Evolutionary conservation across 2,888 invertebrate species (phyloP), one percentile per base, ranked within the genome.

Genomic region (Resseliella maxima): DNA sequence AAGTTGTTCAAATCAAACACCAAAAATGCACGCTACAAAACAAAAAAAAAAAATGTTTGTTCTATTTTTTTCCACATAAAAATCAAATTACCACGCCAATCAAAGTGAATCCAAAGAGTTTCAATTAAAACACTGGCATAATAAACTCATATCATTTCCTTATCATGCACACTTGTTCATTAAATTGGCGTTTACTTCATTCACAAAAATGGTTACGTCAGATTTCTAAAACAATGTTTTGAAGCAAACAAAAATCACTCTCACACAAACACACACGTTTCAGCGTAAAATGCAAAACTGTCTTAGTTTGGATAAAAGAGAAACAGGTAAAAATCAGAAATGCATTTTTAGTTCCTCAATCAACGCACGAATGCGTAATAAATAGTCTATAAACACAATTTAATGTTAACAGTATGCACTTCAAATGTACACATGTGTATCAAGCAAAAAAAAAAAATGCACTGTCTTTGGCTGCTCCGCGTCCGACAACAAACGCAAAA

Each of bases 321-420:
- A 5, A 59, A 24, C 35, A 72, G 72, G 72, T 72, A 72, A 72
- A 72, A 72, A 59, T 59, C 59, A 24, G 24, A 24, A 18, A n/a
- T n/a, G n/a, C n/a, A n/a, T 50, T 72, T 27, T 72, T 15, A 72
- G 72, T 72, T 72, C 72, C 72, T 72, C 72, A 72, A 72, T 72
- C 72, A 72, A 72, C 31, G 72, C 72, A 72, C 72, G 59, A 59
- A 59, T 59, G 59, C 59, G 72, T 72, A 72, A 72, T 72, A 72
- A 72, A 72, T 72, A 72, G 72, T 72, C 72, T 72, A 72, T 72
- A 72, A 72, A 72, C 72, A 72, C 72, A 72, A 72, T 72, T 72
- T 72, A 72, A 72, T 72, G 12, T 41, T 12, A 6, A 41, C 41
- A 41, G n/a, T 41, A 41, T 12, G 46, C 46, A 50, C 46, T 15